phyloP scores from a whole-genome alignment of 2,888 invertebrate genomes.

The Spatulosminthurus flaviceps region DNA sequence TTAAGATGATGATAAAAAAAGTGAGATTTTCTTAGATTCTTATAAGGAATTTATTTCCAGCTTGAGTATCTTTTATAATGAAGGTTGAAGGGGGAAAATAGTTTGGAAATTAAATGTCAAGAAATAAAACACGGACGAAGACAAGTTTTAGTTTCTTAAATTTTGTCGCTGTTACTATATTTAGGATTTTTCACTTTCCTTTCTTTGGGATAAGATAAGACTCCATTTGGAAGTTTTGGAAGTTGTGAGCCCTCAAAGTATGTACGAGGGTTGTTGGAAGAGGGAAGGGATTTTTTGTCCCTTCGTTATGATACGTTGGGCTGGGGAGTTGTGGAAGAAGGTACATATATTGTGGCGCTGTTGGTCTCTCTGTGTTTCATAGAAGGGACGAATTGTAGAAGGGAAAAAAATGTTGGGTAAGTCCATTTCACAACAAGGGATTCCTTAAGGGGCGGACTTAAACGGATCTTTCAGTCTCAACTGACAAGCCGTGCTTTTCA shows the following conservation, averaged over 20 bases:
- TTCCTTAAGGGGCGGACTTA: constrained; percentile 41
- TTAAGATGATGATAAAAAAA: constrained; percentile 32
- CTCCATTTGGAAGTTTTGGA: constrained; percentile 34
- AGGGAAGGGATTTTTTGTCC: too few relatives aligned
- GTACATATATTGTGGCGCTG: too few relatives aligned
- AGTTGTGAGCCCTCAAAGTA: neutral
- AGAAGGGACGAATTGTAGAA: neutral
- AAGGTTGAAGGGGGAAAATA: too few relatives aligned
- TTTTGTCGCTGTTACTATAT: constrained; percentile 30
- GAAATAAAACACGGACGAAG: neutral
- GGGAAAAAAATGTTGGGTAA: constrained; percentile 39
- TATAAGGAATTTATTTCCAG: neutral
- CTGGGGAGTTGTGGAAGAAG: too few relatives aligned
- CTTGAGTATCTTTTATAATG: neutral
- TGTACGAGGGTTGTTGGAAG: too few relatives aligned
- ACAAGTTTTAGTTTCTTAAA: neutral
- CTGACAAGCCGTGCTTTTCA: too few relatives aligned
- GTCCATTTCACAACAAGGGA: constrained; percentile 35
- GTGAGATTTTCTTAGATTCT: neutral
- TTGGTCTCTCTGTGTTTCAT: neutral
- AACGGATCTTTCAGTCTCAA: neutral
- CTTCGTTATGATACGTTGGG: neutral
- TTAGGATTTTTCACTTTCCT: constrained; percentile 37
- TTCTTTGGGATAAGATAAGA: constrained; percentile 32
- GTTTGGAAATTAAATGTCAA: constrained; percentile 16